These are phyloP conservation scores for Drosophila lowei DNA, from an alignment of 1,140 invertebrate species.

Conservation along the genomic window DNA sequence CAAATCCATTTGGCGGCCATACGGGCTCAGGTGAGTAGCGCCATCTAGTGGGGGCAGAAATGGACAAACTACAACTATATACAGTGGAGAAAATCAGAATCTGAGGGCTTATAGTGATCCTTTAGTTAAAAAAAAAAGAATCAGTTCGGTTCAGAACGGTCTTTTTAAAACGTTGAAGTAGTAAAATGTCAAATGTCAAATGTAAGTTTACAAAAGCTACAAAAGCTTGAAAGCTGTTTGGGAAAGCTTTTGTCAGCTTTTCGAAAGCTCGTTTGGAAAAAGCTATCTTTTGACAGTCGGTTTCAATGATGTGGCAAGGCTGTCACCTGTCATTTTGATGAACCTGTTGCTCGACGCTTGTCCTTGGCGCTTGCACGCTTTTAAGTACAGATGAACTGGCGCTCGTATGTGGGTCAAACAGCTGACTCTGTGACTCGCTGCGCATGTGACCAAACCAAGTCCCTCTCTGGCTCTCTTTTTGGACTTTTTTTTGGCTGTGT, in stretches of 20 bases:
- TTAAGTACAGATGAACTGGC: constrained; percentile 62
- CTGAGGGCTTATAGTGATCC: no score
- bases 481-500: neutral
- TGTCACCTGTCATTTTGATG: no score
- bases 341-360: neutral
- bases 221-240: no score
- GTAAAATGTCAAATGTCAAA: no score
- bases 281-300: constrained; percentile 10
- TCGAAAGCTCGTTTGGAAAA: neutral
- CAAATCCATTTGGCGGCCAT: constrained; percentile 95
- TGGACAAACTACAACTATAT: no score
- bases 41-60: no score
- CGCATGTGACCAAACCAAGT: constrained; percentile 71
- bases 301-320: constrained; percentile 8
- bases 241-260: no score
- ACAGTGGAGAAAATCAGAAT: no score
- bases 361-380: constrained; percentile 37
- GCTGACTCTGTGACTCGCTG: constrained; percentile 50
- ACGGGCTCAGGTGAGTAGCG: constrained; percentile 91
- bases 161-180: no score
- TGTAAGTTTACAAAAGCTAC: no score
- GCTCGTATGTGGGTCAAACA: constrained; percentile 72
- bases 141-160: no score
- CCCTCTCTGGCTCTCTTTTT: constrained; percentile 4
- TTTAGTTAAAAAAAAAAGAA: neutral